Percentiles rank a stretch among this genome's conserved stretches.
Conservation (phyloP, 2,113 vertebrate genomes). For the Lagenorhynchus albirostris region DNA sequence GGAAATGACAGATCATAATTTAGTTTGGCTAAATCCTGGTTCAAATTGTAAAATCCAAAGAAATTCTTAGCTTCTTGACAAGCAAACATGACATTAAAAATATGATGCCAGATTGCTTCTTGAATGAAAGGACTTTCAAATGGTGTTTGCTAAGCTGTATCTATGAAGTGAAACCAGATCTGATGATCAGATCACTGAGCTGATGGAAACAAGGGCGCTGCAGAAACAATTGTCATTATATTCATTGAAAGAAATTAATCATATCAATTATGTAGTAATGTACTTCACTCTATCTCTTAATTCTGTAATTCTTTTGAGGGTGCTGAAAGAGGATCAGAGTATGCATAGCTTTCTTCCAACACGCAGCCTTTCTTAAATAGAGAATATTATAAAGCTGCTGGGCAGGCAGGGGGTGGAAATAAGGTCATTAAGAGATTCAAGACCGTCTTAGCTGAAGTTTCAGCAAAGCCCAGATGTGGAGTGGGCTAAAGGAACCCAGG, state of each 20-base stretch:
- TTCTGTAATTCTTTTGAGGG: constrained; percentile 37
- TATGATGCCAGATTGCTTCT: neutral
- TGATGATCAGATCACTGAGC: neutral
- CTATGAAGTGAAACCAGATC: constrained; percentile 30
- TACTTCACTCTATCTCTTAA: neutral
- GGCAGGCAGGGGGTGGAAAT: neutral
- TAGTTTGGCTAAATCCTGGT: neutral
- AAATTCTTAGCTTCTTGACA: neutral
- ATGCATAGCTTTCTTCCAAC: neutral
- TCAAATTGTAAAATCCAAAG: neutral
- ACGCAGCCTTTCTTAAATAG: neutral
- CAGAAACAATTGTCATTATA: neutral
- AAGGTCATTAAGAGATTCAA: neutral
- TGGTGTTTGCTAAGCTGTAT: neutral
- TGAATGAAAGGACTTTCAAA: neutral
- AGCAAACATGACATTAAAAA: neutral
- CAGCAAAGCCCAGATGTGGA: neutral
- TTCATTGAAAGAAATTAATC: constrained; percentile 52
- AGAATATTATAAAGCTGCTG: neutral
- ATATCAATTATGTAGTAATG: constrained; percentile 51
- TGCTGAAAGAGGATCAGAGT: constrained; percentile 32
- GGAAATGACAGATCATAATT: neutral
- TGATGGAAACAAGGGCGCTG: constrained; percentile 3
- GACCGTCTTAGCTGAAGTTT: neutral
- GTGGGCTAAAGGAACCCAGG: neutral